These are phyloP conservation scores for Gymnocheta viridis DNA, from an alignment of 2,888 invertebrate species.

Conservation along the genomic window DNA sequence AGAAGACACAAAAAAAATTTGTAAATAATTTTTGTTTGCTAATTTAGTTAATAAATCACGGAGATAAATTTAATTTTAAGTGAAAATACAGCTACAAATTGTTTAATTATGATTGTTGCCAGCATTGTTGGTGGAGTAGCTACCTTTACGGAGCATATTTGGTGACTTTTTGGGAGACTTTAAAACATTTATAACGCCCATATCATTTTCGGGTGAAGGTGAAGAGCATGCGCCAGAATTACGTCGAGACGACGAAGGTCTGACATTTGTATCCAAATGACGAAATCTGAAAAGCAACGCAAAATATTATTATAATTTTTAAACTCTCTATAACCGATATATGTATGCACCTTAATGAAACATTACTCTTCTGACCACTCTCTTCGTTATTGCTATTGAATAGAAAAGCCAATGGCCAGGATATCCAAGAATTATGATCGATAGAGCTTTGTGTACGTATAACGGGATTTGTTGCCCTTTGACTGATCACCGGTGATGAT, in stretches of 20 bases:
- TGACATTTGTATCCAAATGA: slow-evolving; percentile 92
- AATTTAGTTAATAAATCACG: slow-evolving; percentile 13
- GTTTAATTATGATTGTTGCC: slow-evolving; percentile 73
- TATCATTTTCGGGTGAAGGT: slow-evolving; percentile 84
- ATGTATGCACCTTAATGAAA: slow-evolving; percentile 88
- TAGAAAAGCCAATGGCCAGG: slow-evolving; percentile 94
- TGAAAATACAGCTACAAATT: not conserved
- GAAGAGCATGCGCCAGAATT: slow-evolving; percentile 85
- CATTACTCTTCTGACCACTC: slow-evolving; percentile 84
- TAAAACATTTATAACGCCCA: slow-evolving; percentile 78
- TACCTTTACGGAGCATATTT: slow-evolving; percentile 79
- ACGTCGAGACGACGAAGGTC: slow-evolving; percentile 86
- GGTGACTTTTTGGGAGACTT: slow-evolving; percentile 84
- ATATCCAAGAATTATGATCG: slow-evolving; percentile 91
- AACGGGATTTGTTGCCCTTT: slow-evolving; percentile 76
- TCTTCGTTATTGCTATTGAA: slow-evolving; percentile 88
- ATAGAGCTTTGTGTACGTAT: slow-evolving; percentile 80
- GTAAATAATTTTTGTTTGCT: slow-evolving; percentile 3
- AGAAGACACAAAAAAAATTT: slow-evolving; percentile 42
- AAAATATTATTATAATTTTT: not conserved
- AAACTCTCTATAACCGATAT: not conserved
- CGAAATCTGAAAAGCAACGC: slow-evolving; percentile 86
- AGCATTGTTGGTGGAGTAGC: slow-evolving; percentile 76
- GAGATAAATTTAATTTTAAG: slow-evolving; percentile 14
- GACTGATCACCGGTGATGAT: slow-evolving; percentile 78